Conservation (phyloP, 1,140 invertebrate species). For the Doryteuthis pealeii region DNA sequence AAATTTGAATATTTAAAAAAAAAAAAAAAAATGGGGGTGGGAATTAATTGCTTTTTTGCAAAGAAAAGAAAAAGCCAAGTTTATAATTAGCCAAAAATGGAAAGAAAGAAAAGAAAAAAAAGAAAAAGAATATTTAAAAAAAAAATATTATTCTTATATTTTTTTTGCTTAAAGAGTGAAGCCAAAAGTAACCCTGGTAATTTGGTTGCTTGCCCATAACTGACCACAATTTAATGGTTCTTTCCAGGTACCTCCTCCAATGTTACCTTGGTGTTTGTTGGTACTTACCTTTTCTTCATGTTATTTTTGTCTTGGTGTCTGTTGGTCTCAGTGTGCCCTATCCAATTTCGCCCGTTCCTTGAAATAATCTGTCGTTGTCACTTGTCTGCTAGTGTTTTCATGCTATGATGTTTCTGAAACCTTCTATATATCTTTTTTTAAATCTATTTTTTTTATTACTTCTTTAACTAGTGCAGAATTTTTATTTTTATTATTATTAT, state of each 20-base stretch:
- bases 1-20: too few species aligned
- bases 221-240: constrained; percentile 12
- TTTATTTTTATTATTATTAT: too few species aligned
- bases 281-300: constrained; percentile 15
- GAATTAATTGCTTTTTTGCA: too few species aligned
- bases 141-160: not conserved
- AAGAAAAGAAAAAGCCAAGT: too few species aligned
- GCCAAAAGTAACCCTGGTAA: constrained; percentile 1
- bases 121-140: not conserved
- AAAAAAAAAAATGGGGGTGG: too few species aligned
- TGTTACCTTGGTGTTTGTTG: constrained; percentile 16
- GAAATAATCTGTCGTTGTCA: constrained; percentile 8
- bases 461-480: too few species aligned
- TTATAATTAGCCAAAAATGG: not conserved
- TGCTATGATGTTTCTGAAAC: constrained; percentile 9
- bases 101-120: not conserved
- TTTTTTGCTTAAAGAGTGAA: not conserved
- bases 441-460: too few species aligned
- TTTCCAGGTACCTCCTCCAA: constrained; percentile 16
- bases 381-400: constrained; percentile 14
- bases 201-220: constrained; percentile 5
- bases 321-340: constrained; percentile 4
- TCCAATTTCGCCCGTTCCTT: constrained; percentile 7
- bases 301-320: constrained; percentile 9
- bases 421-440: too few species aligned